Conservation (phyloP, 2,113 vertebrate species). For the Cathartes aura region DNA sequence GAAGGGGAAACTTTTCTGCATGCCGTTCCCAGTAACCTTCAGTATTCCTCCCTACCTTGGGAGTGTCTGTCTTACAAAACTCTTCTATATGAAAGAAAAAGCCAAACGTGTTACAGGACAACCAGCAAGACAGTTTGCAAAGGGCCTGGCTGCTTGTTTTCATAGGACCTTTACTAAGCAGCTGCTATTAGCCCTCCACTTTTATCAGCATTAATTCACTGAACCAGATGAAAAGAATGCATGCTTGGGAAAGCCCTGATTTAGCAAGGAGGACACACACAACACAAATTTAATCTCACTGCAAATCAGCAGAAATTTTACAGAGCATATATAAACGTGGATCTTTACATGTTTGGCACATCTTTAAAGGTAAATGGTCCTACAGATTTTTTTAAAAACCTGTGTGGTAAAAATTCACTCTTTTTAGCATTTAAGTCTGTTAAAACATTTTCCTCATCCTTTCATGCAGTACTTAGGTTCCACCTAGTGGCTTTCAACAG, state of each 20-base stretch:
- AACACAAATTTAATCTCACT: neutral
- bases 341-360: neutral
- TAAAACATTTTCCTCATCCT: neutral
- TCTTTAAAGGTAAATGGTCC: neutral
- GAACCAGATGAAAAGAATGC: neutral
- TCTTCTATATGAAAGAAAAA: neutral
- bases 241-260: neutral
- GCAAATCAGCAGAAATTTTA: neutral
- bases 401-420: neutral
- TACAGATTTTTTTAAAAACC: neutral
- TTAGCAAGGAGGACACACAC: neutral
- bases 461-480: neutral
- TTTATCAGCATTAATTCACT: neutral
- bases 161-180: neutral
- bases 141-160: neutral
- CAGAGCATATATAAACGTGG: neutral
- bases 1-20: neutral
- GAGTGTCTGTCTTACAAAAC: neutral
- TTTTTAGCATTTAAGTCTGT: neutral
- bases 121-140: neutral
- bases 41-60: neutral
- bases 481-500: constrained; percentile 39
- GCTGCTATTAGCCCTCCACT: neutral
- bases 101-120: neutral
- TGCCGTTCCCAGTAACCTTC: neutral